Evolutionary conservation across 2,797 vertebrate species (phyloP), one percentile per base, ranked within the genome.

Genomic region (Sebastes elongatus): DNA sequence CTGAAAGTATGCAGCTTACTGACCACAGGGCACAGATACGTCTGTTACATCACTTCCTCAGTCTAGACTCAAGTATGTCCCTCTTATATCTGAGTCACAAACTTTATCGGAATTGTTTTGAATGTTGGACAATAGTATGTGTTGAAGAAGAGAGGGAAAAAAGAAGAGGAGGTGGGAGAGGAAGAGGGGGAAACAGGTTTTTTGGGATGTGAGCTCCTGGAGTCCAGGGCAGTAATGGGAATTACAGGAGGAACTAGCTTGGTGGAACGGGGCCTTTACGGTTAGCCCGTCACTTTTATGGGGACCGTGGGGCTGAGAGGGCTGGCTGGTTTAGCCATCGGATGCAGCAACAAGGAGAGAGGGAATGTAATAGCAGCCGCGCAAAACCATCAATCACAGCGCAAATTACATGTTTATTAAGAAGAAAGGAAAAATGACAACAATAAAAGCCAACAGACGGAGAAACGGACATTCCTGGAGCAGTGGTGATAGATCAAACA

Each of bases 11-110:
- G 79, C 88, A 86, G 82, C 82, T 87, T 57, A 76, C 67, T 74
- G 84, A 87, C 84, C 88, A 78, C 81, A 78, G 52, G 83, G 77
- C 25, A 65, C 68, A 85, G 74, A 80, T 72, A 82, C 74, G 86
- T 87, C 89, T 83, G 83, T 89, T 90, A 89, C 89, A 85, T 86
- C 82, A 74, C 85, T 64, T 87, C 83, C 74, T 83, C 82, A 78
- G 95, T 95, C 94, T 96, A 94, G 94, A 95, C 94, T 87, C 84
- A 93, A 93, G 71, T 91, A 93, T 93, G 89, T 83, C 70, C 61
- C 59, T 73, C 70, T 87, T 74, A 76, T 91, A 89, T 87, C 85
- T 91, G 80, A 83, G 84, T 86, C 90, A 84, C 83, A 89, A 91
- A 83, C 65, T 76, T 89, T 88, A 73, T 78, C 83, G 61, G 79